These are phyloP conservation scores for Ursus arctos DNA, from an alignment of 2,113 vertebrate genomes.

Conservation along the genomic window DNA sequence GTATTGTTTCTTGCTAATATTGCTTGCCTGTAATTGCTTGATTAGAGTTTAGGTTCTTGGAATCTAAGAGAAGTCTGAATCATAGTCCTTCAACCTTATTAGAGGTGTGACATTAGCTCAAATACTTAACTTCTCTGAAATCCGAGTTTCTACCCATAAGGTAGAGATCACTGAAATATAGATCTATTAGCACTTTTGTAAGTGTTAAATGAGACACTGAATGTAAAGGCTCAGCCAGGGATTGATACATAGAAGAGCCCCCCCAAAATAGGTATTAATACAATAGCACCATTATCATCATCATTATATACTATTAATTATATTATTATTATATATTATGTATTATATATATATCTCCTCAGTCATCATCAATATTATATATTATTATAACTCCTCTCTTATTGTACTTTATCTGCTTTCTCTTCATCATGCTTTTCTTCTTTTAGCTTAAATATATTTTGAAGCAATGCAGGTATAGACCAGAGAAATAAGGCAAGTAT, in stretches of 20 bases:
- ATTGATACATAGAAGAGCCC: background rate
- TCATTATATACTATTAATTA: background rate
- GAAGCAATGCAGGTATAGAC: background rate
- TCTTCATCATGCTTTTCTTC: background rate
- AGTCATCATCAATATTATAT: background rate
- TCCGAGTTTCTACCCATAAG: background rate
- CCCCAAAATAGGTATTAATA: background rate
- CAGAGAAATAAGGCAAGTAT: background rate
- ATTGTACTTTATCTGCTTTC: background rate
- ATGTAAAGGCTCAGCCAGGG: background rate
- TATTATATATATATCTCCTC: background rate
- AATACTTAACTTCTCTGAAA: slow-evolving; percentile 18
- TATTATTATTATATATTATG: background rate
- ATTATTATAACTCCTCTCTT: background rate
- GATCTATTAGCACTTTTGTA: background rate
- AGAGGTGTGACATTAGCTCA: background rate
- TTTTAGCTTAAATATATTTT: slow-evolving; percentile 21
- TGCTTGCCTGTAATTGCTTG: background rate
- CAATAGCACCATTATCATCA: background rate
- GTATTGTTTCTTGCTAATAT: background rate
- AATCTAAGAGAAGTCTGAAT: slow-evolving; percentile 25
- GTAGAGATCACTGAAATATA: background rate
- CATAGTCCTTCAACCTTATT: background rate
- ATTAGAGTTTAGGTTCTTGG: background rate
- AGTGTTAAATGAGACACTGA: background rate